Base-by-base conservation (phyloP, 2,797 vertebrate species). In the Setipinna tenuifilis region DNA sequence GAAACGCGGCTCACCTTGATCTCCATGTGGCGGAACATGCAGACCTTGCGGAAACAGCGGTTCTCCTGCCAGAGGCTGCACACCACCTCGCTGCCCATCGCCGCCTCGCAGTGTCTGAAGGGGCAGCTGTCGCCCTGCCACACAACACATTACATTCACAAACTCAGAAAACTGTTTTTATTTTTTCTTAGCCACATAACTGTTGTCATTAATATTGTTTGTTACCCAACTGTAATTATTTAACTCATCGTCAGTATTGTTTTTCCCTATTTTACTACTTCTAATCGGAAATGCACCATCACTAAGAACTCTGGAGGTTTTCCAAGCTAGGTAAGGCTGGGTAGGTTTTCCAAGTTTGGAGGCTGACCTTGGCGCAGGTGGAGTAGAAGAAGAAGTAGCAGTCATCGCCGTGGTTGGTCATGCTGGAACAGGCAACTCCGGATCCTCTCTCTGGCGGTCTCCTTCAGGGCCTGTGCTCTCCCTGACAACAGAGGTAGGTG, bases 361-460 rank as follows among this genome's bases (percentile, higher is more conserved):
- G n/a, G 75, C 90, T 87, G 91, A 98, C 98, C 96, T 99, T 99
- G 80, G 93, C 91, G 90, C 98, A 99, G 0, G 96, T 98, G 41
- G 98, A 99, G 90, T 99, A 99, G 94, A 98, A 99, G 90, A 92
- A 99, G 92, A 99, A 99, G 93, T 98, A 99, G 96, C 98, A 99
- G 93, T 99, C 98, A 82, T 99, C 96, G 92, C 97, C 97, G 93
- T 97, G 93, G 91, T 95, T 96, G 90, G 96, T 95, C 98, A 99
- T 99, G 88, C 87, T 93, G 91, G 87, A 61, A 87, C 88, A 86
- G 88, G 88, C 84, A 14, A 65, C 50, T 75, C 68, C 31, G 71
- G 71, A 78, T 44, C 35, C 35, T 41, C 71, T 78, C 71, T 41
- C 71, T 78, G 71, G 71, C 35, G 17, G 71, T 41, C 31, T 78